phyloP scores from a whole-genome alignment of 2,888 invertebrate genomes.

The Nomada hirtipes region DNA sequence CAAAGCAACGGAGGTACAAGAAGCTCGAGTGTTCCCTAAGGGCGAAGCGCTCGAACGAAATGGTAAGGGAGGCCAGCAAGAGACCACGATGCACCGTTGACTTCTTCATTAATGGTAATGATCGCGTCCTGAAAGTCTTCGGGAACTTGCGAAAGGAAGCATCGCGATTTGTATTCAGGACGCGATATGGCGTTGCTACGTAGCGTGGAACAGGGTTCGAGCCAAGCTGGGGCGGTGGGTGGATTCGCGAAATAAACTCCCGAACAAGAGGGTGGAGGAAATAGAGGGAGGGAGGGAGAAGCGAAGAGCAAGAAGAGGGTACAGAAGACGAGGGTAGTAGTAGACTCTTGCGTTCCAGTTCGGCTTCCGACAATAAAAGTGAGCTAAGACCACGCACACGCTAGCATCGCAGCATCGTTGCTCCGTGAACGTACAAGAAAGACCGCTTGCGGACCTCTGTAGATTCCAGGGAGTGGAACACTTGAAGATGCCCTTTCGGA shows the following conservation, averaged over 20 bases:
- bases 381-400: constrained; percentile 69
- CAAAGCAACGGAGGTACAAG: not conserved
- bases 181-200: constrained; percentile 68
- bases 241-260: constrained; percentile 77
- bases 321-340: constrained; percentile 15
- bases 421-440: constrained; percentile 8
- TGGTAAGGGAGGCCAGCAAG: constrained; percentile 25
- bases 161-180: constrained; percentile 80
- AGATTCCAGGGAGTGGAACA: constrained; percentile 14
- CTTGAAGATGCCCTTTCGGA: constrained; percentile 31
- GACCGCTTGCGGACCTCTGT: not conserved
- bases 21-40: constrained; percentile 4
- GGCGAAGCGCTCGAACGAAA: constrained; percentile 14
- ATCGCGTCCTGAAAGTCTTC: constrained; percentile 72
- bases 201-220: constrained; percentile 51
- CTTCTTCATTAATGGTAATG: constrained; percentile 81
- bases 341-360: constrained; percentile 67
- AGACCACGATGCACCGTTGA: constrained; percentile 48
- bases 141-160: constrained; percentile 74
- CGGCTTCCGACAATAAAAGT: constrained; percentile 74
- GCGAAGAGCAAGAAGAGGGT: constrained; percentile 43
- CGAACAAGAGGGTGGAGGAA: constrained; percentile 20
- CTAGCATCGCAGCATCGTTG: constrained; percentile 17
- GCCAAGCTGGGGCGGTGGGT: constrained; percentile 60
- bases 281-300: constrained; percentile 18